Evolutionary conservation across 2,113 vertebrate genomes (phyloP).

Genomic region (Mormyrus lacerda): DNA sequence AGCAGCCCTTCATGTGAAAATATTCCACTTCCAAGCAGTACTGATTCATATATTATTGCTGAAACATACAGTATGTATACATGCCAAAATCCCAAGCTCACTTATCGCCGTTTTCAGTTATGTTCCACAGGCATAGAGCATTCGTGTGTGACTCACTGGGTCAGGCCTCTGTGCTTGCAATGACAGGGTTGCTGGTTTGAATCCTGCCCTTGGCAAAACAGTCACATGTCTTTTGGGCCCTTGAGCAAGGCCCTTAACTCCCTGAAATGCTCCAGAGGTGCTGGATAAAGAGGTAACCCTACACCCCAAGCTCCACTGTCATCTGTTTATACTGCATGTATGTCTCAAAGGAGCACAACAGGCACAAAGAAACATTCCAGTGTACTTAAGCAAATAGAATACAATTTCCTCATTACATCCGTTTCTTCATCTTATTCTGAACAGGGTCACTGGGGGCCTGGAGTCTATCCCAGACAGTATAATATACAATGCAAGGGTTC

Average conservation of each 20-base stretch:
- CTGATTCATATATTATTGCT: background rate
- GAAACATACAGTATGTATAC: background rate
- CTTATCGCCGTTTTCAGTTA: background rate
- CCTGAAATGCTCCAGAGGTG: background rate
- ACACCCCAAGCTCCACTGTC: background rate
- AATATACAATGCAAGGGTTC: background rate
- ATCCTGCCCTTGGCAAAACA: background rate
- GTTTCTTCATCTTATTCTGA: background rate
- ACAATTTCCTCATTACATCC: background rate
- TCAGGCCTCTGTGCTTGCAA: background rate
- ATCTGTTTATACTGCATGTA: background rate
- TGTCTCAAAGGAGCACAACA: background rate
- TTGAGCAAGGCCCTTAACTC: background rate
- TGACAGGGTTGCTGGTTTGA: background rate
- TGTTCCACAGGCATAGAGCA: background rate
- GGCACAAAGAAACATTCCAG: background rate
- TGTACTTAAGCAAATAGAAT: background rate
- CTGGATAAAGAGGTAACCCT: background rate
- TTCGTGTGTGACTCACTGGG: background rate
- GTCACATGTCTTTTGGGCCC: background rate
- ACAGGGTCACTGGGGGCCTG: background rate
- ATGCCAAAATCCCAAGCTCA: background rate
- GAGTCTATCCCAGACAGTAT: background rate
- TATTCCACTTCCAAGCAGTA: background rate
- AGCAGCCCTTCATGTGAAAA: background rate